Conservation (phyloP, 2,113 vertebrate genomes). For the Grallaria varia region DNA sequence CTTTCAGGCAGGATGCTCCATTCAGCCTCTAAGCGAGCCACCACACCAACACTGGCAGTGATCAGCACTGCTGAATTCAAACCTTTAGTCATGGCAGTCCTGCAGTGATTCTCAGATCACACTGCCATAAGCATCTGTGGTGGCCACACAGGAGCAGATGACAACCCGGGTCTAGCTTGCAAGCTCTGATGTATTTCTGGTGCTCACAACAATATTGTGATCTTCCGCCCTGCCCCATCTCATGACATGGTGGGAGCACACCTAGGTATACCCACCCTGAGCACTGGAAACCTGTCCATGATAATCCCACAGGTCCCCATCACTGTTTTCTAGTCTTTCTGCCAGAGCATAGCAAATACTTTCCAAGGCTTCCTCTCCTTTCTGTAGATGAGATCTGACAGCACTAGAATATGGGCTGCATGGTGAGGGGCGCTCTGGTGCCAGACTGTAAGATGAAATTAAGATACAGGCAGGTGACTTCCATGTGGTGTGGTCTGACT, state of each 20-base stretch:
- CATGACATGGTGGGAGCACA: fast-evolving
- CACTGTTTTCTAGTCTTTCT: background rate
- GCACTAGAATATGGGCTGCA: background rate
- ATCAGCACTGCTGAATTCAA: background rate
- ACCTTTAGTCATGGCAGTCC: background rate
- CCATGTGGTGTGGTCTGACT: background rate
- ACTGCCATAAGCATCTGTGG: background rate
- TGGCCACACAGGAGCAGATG: background rate
- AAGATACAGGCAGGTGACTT: background rate
- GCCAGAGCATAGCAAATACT: background rate
- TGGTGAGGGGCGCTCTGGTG: background rate
- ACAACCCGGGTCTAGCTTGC: background rate
- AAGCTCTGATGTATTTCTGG: background rate
- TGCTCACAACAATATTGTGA: fast-evolving
- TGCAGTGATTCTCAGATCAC: fast-evolving
- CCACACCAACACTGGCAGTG: fast-evolving
- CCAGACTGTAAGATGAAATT: background rate
- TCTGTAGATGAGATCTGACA: background rate
- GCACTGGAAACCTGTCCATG: background rate
- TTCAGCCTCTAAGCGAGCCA: background rate
- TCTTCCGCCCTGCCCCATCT: background rate
- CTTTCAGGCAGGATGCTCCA: background rate
- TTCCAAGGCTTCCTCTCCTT: background rate
- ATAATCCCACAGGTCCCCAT: background rate
- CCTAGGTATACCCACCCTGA: background rate